A percentile compares a stretch with the other conserved stretches of the same genome.
These are phyloP conservation scores for Aradophagus sp. DNA, from an alignment of 1,140 invertebrate genomes.

Conservation along the genomic window DNA sequence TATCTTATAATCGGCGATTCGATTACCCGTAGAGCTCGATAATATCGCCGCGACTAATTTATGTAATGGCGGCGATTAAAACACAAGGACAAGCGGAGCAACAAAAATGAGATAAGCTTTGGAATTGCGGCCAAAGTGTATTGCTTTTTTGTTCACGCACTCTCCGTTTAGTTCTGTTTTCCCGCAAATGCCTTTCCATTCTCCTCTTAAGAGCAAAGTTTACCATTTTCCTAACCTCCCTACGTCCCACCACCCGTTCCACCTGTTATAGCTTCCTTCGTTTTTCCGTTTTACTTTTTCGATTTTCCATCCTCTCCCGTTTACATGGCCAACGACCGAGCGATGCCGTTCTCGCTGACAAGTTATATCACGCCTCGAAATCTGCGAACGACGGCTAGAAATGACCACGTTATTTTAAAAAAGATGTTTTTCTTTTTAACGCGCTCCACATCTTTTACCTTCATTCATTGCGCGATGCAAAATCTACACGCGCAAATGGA, in stretches of 20 bases:
- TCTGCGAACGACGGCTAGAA: conserved; percentile 46
- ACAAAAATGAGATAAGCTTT: conserved; percentile 30
- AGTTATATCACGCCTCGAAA: conserved; percentile 45
- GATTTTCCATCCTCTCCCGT: conserved; percentile 34
- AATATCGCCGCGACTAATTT: conserved; percentile 33
- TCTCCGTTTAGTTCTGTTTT: conserved; percentile 33
- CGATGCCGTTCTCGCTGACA: conserved; percentile 38
- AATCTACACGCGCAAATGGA: conserved; percentile 16
- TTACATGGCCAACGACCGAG: conserved; percentile 29
- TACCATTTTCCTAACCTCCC: conserved; percentile 34
- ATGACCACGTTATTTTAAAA: conserved; percentile 48
- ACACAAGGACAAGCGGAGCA: conserved; percentile 17
- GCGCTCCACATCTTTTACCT: too few species aligned
- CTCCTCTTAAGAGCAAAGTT: conserved; percentile 37
- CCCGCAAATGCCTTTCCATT: conserved; percentile 47
- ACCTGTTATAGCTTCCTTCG: conserved; percentile 26
- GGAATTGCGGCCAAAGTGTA: conserved; percentile 22
- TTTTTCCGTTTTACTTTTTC: conserved; percentile 32
- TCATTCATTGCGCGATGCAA: conserved; percentile 27
- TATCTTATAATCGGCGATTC: neutral
- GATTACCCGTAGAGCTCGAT: conserved; percentile 5
- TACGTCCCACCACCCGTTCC: neutral
- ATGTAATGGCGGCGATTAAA: conserved; percentile 45
- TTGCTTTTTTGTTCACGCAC: conserved; percentile 41
- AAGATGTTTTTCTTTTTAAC: conserved; percentile 40